Conservation (phyloP, 2,113 vertebrate genomes). For the Scolopax mira region DNA sequence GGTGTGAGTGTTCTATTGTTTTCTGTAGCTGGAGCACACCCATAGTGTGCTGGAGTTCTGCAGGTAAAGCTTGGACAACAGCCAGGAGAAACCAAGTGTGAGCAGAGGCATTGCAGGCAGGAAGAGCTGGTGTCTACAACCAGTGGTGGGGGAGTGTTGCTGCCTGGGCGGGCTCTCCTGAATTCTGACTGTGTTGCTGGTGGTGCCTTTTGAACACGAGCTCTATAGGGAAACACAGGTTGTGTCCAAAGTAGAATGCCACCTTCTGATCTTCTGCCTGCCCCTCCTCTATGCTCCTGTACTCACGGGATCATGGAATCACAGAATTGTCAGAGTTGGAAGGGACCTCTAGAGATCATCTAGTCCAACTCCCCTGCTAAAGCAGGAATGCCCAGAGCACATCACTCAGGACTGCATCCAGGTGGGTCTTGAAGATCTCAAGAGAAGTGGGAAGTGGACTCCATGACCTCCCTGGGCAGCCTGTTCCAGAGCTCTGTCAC, state of each 20-base stretch:
- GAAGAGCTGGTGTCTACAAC: not conserved
- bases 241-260: not conserved
- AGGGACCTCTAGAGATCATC: no score
- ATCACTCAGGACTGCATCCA: no score
- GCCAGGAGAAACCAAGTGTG: not conserved
- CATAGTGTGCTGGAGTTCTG: not conserved
- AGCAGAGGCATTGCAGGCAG: not conserved
- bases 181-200: not conserved
- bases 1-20: not conserved
- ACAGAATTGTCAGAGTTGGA: no score
- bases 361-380: no score
- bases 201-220: fast-evolving
- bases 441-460: no score
- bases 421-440: no score
- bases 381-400: no score
- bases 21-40: not conserved
- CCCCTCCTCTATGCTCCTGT: not conserved
- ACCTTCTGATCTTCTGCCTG: not conserved
- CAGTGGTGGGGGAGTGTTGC: not conserved
- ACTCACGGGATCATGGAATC: not conserved
- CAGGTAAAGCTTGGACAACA: not conserved
- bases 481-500: no score
- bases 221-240: not conserved
- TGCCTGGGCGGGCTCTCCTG: not conserved
- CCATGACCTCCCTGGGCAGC: no score